Conservation (phyloP, 2,113 vertebrate species). For the Apeltes quadracus region DNA sequence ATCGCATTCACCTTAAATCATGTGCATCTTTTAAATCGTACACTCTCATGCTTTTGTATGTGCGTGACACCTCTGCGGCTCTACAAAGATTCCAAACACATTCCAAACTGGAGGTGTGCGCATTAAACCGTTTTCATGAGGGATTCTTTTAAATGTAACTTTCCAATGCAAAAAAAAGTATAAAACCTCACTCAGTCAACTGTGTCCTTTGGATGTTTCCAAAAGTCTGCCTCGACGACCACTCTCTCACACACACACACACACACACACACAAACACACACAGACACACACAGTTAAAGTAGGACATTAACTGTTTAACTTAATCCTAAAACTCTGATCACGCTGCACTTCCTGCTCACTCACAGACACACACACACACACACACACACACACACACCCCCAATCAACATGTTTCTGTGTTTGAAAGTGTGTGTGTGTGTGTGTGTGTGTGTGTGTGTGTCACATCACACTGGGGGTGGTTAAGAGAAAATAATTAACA, state of each 20-base stretch:
- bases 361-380: not conserved
- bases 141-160: not conserved
- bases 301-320: constrained; percentile 47
- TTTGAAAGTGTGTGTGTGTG: not conserved
- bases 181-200: not conserved
- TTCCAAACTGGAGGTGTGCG: not conserved
- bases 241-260: not conserved
- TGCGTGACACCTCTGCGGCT: not conserved
- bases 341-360: constrained; percentile 10
- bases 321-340: constrained; percentile 52
- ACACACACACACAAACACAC: not conserved
- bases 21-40: no score
- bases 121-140: not conserved
- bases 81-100: not conserved
- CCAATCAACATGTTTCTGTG: constrained; percentile 17
- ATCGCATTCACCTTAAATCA: not conserved
- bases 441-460: constrained; percentile 16
- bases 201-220: constrained; percentile 15
- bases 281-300: not conserved
- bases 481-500: constrained; percentile 67
- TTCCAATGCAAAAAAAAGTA: not conserved
- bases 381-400: constrained; percentile 16
- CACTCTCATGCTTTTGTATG: no score
- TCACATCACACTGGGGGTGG: constrained; percentile 3
- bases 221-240: constrained; percentile 10